Evolutionary conservation across 2,888 invertebrate genomes (phyloP).

Genomic region (Mimumesa dahlbomi): DNA sequence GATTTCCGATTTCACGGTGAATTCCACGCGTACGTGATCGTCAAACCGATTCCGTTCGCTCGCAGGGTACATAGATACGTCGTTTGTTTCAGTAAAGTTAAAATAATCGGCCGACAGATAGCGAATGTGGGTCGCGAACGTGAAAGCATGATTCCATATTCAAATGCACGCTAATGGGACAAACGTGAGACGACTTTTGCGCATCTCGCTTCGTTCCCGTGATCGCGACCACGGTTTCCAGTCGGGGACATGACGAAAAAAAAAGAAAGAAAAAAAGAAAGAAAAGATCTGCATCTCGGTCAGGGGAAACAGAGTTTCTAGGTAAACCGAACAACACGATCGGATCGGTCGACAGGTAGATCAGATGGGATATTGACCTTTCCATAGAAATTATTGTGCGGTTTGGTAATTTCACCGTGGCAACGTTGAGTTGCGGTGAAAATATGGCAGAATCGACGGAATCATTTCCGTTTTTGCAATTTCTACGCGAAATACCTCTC

Average conservation of each 20-base stretch:
- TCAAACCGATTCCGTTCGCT: not conserved
- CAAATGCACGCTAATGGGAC: not conserved
- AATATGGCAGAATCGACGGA: not conserved
- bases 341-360: conserved; percentile 25
- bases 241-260: too few relatives aligned
- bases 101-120: not conserved
- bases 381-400: conserved; percentile 27
- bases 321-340: not conserved
- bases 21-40: not conserved
- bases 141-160: conserved; percentile 14
- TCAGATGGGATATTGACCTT: conserved; percentile 46
- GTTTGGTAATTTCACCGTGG: conserved; percentile 39
- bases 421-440: not conserved
- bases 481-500: too few relatives aligned
- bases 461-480: too few relatives aligned
- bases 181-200: not conserved
- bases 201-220: not conserved
- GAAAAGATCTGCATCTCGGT: conserved; percentile 2
- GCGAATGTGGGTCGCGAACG: conserved; percentile 21
- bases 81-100: not conserved
- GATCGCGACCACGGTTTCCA: too few relatives aligned
- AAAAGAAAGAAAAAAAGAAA: too few relatives aligned
- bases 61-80: not conserved
- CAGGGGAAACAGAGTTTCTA: conserved; percentile 16
- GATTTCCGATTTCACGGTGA: too few relatives aligned